A percentile compares a stretch with the other conserved stretches of the same genome.
Conservation (phyloP, 2,888 invertebrate genomes). For the Lithosia quadra region DNA sequence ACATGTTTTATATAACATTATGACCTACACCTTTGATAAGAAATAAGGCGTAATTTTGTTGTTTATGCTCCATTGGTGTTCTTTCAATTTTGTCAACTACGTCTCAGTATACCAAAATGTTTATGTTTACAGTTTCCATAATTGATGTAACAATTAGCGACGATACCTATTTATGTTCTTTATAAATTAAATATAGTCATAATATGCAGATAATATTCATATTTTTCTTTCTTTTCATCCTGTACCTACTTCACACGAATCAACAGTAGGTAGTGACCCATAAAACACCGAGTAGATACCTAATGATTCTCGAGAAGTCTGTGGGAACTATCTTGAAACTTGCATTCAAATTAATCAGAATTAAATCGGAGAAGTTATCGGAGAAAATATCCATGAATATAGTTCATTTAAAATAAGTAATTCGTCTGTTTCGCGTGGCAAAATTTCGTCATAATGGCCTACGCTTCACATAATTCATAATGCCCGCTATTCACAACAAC, state of each 20-base stretch:
- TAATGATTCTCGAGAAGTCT: no score
- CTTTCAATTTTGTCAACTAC: not conserved
- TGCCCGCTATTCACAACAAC: no score
- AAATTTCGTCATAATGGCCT: no score
- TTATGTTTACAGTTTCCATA: not conserved
- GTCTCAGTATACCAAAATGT: not conserved
- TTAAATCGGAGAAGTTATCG: no score
- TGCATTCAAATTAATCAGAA: no score
- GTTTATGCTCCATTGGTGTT: conserved; percentile 3
- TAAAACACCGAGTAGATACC: no score
- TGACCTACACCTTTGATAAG: not conserved
- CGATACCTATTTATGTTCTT: not conserved
- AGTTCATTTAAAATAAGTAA: no score
- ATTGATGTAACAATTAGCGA: conserved; percentile 1
- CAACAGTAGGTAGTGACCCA: not conserved
- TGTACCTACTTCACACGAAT: not conserved
- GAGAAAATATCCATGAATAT: no score
- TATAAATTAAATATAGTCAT: not conserved
- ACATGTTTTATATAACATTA: not conserved
- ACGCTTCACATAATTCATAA: no score
- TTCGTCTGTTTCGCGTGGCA: no score
- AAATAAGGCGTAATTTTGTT: not conserved
- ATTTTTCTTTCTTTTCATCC: not conserved
- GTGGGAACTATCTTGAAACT: no score
- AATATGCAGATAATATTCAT: conserved; percentile 4